phyloP scores from a whole-genome alignment of 2,888 invertebrate genomes.

The Eristalinus sepulchralis region DNA sequence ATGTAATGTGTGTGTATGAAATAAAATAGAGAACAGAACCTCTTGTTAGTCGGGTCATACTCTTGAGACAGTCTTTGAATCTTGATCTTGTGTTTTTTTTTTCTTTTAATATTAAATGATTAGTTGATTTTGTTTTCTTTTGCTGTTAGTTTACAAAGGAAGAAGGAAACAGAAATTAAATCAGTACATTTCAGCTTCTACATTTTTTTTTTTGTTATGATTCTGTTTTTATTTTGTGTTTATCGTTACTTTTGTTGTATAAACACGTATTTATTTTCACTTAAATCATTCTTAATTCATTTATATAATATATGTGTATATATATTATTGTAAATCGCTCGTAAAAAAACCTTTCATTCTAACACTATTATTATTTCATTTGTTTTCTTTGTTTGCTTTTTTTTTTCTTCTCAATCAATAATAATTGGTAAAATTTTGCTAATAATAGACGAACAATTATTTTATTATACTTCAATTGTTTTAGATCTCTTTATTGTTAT shows the following conservation, averaged over 20 bases:
- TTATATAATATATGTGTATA: slow-evolving; percentile 34
- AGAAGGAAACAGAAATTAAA: slow-evolving; percentile 29
- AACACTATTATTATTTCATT: slow-evolving; percentile 48
- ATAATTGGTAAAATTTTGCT: slow-evolving; percentile 71
- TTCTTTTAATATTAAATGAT: slow-evolving; percentile 6
- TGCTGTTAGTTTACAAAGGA: slow-evolving; percentile 21
- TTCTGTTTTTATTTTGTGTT: slow-evolving; percentile 3
- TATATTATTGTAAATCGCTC: slow-evolving; percentile 61
- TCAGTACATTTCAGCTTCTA: slow-evolving; percentile 58
- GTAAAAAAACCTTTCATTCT: slow-evolving; percentile 61
- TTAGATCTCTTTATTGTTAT: slow-evolving; percentile 15
- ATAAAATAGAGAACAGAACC: slow-evolving; percentile 7
- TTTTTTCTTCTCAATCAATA: slow-evolving; percentile 31
- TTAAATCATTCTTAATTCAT: slow-evolving; percentile 5
- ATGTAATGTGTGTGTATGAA: neutral
- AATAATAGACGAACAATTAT: slow-evolving; percentile 67
- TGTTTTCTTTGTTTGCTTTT: slow-evolving; percentile 11
- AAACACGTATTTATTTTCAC: neutral
- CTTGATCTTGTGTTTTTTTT: slow-evolving; percentile 38
- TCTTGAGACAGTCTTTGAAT: slow-evolving; percentile 63
- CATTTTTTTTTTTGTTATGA: slow-evolving; percentile 29
- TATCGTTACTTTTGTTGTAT: neutral
- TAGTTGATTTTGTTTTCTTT: slow-evolving; percentile 18
- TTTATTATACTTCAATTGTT: slow-evolving; percentile 21
- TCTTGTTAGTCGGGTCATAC: slow-evolving; percentile 46